A percentile compares a stretch with the other conserved stretches of the same genome.
phyloP scores from a whole-genome alignment of 2,888 invertebrate species.

The Himalopsyche anomala region DNA sequence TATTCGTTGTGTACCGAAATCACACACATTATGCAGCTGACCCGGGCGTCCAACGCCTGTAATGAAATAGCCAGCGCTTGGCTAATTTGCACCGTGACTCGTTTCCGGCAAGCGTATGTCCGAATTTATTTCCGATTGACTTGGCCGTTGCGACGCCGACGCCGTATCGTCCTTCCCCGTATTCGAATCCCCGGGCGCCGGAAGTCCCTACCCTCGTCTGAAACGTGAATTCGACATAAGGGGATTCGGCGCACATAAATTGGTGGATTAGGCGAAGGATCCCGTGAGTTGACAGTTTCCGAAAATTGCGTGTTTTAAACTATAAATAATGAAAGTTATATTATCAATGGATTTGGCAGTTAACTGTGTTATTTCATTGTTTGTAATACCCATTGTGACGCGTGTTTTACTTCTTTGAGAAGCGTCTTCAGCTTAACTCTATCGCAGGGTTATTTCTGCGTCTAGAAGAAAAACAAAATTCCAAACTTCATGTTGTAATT shows the following conservation, averaged over 20 bases:
- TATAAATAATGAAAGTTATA: no score
- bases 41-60: background rate
- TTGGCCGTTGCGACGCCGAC: conserved; percentile 29
- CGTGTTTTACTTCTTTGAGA: no score
- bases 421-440: no score
- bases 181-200: conserved; percentile 40
- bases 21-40: no score
- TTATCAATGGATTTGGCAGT: no score
- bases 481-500: no score
- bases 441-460: no score
- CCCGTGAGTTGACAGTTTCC: background rate
- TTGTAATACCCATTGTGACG: no score
- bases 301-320: no score
- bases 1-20: no score
- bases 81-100: conserved; percentile 51
- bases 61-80: conserved; percentile 20
- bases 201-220: conserved; percentile 2
- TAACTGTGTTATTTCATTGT: no score
- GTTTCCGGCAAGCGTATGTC: conserved; percentile 50
- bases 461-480: no score
- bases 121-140: conserved; percentile 52
- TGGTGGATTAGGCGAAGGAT: background rate
- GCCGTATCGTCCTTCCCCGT: conserved; percentile 39
- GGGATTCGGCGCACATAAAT: background rate
- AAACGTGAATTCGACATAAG: background rate